These are phyloP conservation scores for Hylaeus volcanicus DNA, from an alignment of 1,140 invertebrate genomes.

Conservation along the genomic window DNA sequence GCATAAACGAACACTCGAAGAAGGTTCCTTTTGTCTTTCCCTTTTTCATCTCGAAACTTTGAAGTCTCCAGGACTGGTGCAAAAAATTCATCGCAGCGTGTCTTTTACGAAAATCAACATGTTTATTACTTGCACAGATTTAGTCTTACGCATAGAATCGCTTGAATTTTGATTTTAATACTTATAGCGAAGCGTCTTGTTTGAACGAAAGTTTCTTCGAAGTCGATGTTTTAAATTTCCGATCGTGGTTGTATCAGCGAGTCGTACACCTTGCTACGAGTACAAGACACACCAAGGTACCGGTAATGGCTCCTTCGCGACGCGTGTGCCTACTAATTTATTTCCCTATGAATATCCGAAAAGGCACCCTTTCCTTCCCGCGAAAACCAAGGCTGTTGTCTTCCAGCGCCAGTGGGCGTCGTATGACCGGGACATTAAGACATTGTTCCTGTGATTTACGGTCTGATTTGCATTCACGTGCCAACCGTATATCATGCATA, in stretches of 20 bases:
- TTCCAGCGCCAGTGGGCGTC: constrained; percentile 74
- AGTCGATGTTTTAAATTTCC: neutral
- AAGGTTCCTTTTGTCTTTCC: constrained; percentile 57
- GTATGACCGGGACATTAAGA: constrained; percentile 82
- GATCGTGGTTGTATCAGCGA: neutral
- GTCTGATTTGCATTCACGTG: constrained; percentile 80
- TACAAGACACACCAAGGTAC: constrained; percentile 32
- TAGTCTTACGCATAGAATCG: no score
- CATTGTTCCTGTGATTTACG: constrained; percentile 82
- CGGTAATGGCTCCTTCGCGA: constrained; percentile 60
- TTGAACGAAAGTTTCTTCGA: neutral
- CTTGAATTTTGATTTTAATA: no score
- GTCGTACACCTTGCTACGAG: neutral
- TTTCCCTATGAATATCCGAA: constrained; percentile 77
- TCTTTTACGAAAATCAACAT: neutral
- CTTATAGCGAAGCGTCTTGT: no score
- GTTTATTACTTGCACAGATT: neutral
- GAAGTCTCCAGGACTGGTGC: neutral
- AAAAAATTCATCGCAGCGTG: constrained; percentile 13
- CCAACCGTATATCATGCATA: constrained; percentile 80
- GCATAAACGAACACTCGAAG: constrained; percentile 68
- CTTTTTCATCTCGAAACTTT: constrained; percentile 37
- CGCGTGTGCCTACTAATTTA: constrained; percentile 73
- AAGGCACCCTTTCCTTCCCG: constrained; percentile 67
- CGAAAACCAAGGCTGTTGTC: constrained; percentile 68